Percentiles rank a stretch among this genome's conserved stretches.
Evolutionary conservation across 2,797 vertebrate genomes (phyloP).

Genomic region (Mormyrops attenuatus): DNA sequence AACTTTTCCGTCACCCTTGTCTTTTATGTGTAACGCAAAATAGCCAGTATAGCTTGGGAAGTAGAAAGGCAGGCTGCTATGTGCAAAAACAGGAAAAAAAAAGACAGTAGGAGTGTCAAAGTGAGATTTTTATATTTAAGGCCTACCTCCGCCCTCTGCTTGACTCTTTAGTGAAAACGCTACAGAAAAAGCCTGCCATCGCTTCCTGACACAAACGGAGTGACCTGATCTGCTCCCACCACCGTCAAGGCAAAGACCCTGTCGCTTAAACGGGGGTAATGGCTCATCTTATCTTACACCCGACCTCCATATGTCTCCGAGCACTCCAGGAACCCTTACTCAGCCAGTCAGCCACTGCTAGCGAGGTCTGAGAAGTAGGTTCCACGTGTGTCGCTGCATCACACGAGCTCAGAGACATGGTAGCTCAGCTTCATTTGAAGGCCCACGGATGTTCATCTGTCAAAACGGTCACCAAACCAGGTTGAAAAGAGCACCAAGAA

Average conservation of each 20-base stretch:
- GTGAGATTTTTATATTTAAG: neutral
- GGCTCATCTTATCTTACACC: neutral
- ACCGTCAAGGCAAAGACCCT: neutral
- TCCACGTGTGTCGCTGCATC: neutral
- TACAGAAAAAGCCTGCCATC: neutral
- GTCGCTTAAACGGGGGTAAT: neutral
- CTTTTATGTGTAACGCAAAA: neutral
- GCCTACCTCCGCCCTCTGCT: neutral
- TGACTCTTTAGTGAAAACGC: neutral
- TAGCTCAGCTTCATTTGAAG: neutral
- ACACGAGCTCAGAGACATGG: neutral
- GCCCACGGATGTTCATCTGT: neutral
- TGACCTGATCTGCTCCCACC: neutral
- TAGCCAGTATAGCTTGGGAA: neutral
- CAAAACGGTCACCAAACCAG: neutral
- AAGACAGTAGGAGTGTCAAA: neutral
- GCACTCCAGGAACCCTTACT: neutral
- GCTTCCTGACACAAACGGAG: neutral
- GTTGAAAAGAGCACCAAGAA: neutral
- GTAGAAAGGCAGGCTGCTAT: neutral
- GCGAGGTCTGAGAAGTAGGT: neutral
- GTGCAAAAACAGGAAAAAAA: neutral
- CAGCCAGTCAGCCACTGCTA: neutral
- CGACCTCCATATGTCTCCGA: neutral
- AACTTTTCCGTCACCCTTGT: neutral